Evolutionary conservation across 1,140 invertebrate genomes (phyloP).

Genomic region (Drosophila rhopaloa): DNA sequence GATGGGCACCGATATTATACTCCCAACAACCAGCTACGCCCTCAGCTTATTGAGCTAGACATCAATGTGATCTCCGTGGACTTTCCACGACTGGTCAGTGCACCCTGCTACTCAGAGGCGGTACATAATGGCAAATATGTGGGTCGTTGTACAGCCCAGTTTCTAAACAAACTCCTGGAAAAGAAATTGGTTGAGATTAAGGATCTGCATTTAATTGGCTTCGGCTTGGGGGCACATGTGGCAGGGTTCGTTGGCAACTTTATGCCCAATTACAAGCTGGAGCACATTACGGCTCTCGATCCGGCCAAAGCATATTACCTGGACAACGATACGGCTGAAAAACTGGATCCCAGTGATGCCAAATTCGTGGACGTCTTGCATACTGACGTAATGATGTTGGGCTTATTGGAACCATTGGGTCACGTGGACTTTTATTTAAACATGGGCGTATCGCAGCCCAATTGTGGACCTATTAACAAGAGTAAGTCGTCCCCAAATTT

Average conservation of each 20-base stretch:
- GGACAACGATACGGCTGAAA: background rate
- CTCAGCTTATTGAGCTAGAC: background rate
- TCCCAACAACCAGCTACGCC: conserved; percentile 24
- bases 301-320: conserved; percentile 37
- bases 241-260: conserved; percentile 1
- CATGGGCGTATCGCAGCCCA: conserved; percentile 31
- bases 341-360: conserved; percentile 43
- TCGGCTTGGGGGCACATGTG: conserved; percentile 44
- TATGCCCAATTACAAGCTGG: background rate
- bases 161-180: background rate
- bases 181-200: background rate
- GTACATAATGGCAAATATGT: conserved; percentile 17
- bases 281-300: conserved; percentile 40
- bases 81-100: conserved; percentile 5
- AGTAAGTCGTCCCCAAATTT: conserved; percentile 2
- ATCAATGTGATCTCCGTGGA: conserved; percentile 25
- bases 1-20: background rate
- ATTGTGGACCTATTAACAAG: conserved; percentile 17
- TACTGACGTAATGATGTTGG: conserved; percentile 40
- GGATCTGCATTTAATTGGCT: conserved; percentile 43
- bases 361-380: conserved; percentile 50
- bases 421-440: conserved; percentile 53
- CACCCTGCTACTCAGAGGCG: conserved; percentile 40
- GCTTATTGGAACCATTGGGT: conserved; percentile 30
- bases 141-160: conserved; percentile 16